Evolutionary conservation across 2,113 vertebrate genomes (phyloP).

Genomic region (Etheostoma cragini): DNA sequence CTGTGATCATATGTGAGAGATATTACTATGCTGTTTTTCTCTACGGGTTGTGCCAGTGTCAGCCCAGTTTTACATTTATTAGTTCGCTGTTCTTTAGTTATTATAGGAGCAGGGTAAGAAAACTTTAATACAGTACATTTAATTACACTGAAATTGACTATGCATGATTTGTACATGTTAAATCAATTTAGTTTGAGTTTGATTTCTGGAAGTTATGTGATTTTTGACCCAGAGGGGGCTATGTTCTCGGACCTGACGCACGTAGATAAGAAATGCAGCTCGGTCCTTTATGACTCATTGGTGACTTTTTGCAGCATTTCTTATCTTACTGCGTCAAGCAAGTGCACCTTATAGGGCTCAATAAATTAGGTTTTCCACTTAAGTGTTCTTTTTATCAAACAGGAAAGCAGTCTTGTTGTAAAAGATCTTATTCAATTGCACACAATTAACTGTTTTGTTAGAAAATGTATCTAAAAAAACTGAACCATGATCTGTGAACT

Average conservation of each 20-base stretch:
- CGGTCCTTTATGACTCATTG: too few relatives aligned
- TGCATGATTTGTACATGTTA: neutral
- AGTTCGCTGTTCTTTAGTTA: neutral
- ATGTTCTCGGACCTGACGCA: neutral
- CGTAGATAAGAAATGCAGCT: neutral
- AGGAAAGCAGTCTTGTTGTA: neutral
- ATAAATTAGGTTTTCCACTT: neutral
- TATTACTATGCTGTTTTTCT: neutral
- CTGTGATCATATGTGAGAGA: neutral
- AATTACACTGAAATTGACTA: neutral
- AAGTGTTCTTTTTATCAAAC: neutral
- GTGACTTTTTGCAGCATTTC: too few relatives aligned
- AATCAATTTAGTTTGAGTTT: neutral
- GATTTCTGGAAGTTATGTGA: neutral
- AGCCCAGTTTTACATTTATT: neutral
- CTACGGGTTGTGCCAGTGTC: neutral
- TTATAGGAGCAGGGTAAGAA: neutral
- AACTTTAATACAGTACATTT: neutral
- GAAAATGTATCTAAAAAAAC: neutral
- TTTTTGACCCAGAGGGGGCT: neutral
- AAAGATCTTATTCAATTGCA: neutral
- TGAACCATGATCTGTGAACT: neutral
- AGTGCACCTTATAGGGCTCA: neutral
- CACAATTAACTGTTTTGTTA: neutral
- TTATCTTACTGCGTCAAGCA: too few relatives aligned